Base-by-base conservation (phyloP, 2,113 vertebrate species). In the Syngnathoides biaculeatus region DNA sequence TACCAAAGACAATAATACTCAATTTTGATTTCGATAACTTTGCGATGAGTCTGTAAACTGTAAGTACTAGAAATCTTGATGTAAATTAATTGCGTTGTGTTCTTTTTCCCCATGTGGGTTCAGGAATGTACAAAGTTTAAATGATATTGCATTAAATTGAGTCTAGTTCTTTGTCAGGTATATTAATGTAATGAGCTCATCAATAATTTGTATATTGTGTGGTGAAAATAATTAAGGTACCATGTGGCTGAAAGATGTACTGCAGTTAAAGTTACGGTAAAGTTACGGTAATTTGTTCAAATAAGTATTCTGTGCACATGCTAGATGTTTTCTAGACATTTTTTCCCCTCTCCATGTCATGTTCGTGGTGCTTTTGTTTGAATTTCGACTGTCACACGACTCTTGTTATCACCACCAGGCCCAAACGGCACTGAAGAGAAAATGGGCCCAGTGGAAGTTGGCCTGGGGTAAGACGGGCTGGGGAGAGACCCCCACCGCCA, bases 361-460 rank as follows among this genome's bases (percentile, higher is more conserved):
- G 15, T 2, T 8, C 5, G 7, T 19, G 20, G 6, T 19, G 7
- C 48, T 7, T 8, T 50, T 12, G n/a, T 26, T 55, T 26, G 12
- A 14, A 26, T 55, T 55, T 55, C 5, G 52, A 53, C 4, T 8
- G 26, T 27, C 26, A 57, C 26, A 35, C 14, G 19, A 7, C 1
- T n/a, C 39, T 39, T 43, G 14, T 45, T 42, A 26, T 60, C 66
- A 30, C 45, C 17, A 4, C 71, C 78, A 93, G 92, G 92, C 92
- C 10, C 92, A 92, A 73, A 73, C 81, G 8, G 90, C 86, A 0
- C 43, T 93, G 52, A 56, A 52, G 71, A 89, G 92, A 57, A 89
- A 91, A 64, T 91, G 91, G 86, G 75, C 55, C 38, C 89, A 90
- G 75, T 84, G 73, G 82, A 86, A 79, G 65, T 68, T 48, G 0